These are phyloP conservation scores for Drosophila azteca DNA, from an alignment of 1,140 invertebrate species.

Conservation along the genomic window DNA sequence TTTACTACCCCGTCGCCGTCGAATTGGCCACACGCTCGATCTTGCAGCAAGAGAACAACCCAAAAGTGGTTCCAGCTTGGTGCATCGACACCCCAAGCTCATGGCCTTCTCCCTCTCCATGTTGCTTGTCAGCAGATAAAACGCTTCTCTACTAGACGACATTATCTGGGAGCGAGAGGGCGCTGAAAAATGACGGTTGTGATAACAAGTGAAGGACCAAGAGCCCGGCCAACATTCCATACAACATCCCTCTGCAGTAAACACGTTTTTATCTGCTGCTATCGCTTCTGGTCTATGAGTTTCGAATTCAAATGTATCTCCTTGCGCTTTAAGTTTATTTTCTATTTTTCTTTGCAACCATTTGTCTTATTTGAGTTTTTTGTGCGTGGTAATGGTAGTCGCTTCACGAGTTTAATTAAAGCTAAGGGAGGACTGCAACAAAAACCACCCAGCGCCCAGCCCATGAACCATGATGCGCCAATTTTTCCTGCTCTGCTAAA, in stretches of 20 bases:
- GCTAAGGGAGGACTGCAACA: constrained; percentile 26
- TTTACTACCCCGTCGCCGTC: constrained; percentile 47
- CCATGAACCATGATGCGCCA: background rate
- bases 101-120: background rate
- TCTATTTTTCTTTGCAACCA: constrained; percentile 14
- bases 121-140: constrained; percentile 47
- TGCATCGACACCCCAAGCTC: constrained; percentile 39
- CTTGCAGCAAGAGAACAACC: constrained; percentile 42
- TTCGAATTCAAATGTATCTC: constrained; percentile 38
- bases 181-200: constrained; percentile 37
- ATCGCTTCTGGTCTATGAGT: no score
- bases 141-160: constrained; percentile 43
- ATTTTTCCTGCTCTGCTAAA: constrained; percentile 18
- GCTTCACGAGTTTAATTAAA: constrained; percentile 55
- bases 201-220: constrained; percentile 32
- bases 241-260: constrained; percentile 11
- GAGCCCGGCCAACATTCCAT: constrained; percentile 5
- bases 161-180: constrained; percentile 29
- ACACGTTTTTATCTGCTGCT: constrained; percentile 43
- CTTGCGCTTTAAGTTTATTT: constrained; percentile 7
- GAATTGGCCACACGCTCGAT: constrained; percentile 43
- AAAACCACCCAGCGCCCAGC: background rate
- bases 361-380: constrained; percentile 53
- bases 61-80: constrained; percentile 40
- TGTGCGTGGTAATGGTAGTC: constrained; percentile 42